Base-by-base conservation (phyloP, 2,113 vertebrate genomes). In the Tyrannus savana region DNA sequence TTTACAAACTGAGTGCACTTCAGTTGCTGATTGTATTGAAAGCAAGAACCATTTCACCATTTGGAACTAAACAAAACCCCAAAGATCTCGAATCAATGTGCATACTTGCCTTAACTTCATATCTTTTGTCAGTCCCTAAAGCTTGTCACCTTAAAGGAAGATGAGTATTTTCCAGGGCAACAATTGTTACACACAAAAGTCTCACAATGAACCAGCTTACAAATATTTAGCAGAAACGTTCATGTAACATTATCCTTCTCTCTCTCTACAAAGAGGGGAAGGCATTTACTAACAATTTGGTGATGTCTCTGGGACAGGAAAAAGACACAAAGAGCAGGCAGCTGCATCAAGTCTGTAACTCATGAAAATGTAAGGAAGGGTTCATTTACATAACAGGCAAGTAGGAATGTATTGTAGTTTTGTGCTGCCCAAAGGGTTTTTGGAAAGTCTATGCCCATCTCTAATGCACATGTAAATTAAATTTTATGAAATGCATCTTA, bases 401-500 rank as follows among this genome's bases (percentile, higher is more conserved):
- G 18, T 31, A 55, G 31, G 18, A 92, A 90, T 35, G 4, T 41
- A 35, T 44, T 53, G 49, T 8, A 37, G 33, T 30, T 78, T 67
- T 62, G 30, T 76, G 74, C 41, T 55, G 60, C 33, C 13, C 49
- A 52, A 84, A 89, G 55, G 6, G 8, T 41, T 87, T 91, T 67
- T 76, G 30, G 31, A 84, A 87, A 82, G 35, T 27, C 19, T 84
- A 69, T 87, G 31, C 27, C 68, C n/a, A 47, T 80, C 15, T 92
- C 58, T 87, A 83, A 92, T 86, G 58, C 46, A 62, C 10, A 6
- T n/a, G 46, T 71, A 93, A 96, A 95, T 94, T 94, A 86, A 88
- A 89, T 93, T 69, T 84, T 89, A 92, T 90, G 42, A 94, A 95
- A 78, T 83, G 78, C 52, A 68, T 82, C 95, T 86, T 80, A 92